Conservation (phyloP, 35 echinoderm and acorn worm species). For the Apostichopus parvimensis region DNA sequence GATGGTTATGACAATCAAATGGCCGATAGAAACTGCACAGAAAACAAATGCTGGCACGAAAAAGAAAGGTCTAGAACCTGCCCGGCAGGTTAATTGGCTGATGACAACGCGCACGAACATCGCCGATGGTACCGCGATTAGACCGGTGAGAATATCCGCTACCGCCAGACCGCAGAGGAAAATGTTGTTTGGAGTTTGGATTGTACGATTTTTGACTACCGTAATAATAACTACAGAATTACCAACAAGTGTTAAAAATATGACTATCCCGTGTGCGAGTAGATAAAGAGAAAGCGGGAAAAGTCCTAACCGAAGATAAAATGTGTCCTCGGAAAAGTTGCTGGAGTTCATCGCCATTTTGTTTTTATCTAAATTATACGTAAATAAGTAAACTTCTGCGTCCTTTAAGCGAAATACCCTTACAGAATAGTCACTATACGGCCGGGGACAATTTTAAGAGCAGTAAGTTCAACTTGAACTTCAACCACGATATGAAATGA, state of each 20-base stretch:
- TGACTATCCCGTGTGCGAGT: background rate
- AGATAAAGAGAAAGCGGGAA: background rate
- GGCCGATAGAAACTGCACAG: conserved; percentile 6
- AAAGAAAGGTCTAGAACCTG: conserved; percentile 18
- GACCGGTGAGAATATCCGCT: conserved; percentile 12
- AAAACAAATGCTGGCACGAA: conserved; percentile 17
- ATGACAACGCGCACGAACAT: conserved; percentile 14
- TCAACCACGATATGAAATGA: no score
- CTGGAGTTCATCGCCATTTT: background rate
- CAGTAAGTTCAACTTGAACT: no score
- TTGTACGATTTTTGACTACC: no score
- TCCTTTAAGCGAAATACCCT: no score
- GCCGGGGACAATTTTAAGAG: no score
- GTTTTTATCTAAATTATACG: no score
- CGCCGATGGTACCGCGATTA: conserved; percentile 16
- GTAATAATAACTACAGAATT: conserved; percentile 24
- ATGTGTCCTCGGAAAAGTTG: background rate
- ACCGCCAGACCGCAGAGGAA: conserved; percentile 24
- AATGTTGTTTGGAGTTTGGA: background rate
- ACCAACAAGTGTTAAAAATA: background rate
- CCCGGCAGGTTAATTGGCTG: conserved; percentile 4
- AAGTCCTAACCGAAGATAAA: conserved; percentile 7
- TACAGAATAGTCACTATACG: no score
- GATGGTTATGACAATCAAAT: conserved; percentile 28
- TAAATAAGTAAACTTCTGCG: no score